These are phyloP conservation scores for Rotaria magnacalcarata DNA, from an alignment of 2,888 invertebrate species.

Conservation along the genomic window DNA sequence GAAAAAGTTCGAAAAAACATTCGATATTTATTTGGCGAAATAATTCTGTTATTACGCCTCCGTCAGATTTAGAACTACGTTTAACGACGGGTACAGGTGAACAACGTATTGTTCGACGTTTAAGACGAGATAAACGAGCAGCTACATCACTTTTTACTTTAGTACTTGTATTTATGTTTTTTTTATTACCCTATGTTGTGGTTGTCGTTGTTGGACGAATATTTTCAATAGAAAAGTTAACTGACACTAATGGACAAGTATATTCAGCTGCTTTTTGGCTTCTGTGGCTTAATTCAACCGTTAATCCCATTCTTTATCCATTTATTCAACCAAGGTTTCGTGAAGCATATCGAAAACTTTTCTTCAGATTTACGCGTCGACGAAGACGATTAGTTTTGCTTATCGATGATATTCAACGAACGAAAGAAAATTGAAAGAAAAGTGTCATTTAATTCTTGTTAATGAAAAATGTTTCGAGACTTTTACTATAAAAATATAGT, in stretches of 20 bases:
- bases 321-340: conserved; percentile 33
- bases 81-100: not conserved
- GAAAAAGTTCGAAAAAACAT: not conserved
- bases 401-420: not conserved
- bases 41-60: not conserved
- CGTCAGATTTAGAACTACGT: not conserved
- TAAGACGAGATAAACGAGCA: conserved; percentile 32
- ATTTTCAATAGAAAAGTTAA: not conserved
- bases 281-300: conserved; percentile 17
- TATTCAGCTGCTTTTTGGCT: conserved; percentile 33
- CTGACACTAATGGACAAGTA: not conserved
- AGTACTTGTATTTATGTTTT: conserved; percentile 35
- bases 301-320: conserved; percentile 23
- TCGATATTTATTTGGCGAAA: not conserved
- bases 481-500: not conserved
- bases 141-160: conserved; percentile 25
- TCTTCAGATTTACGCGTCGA: not conserved
- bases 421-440: not conserved
- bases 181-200: not conserved
- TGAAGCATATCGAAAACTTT: conserved; percentile 34
- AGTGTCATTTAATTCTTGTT: not conserved
- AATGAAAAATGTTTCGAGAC: not conserved
- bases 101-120: conserved; percentile 32
- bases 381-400: not conserved
- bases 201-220: conserved; percentile 34